Percentiles rank a stretch among this genome's conserved stretches.
Conservation (phyloP, 1,140 invertebrate genomes). For the Archegozetes longisetosus region DNA sequence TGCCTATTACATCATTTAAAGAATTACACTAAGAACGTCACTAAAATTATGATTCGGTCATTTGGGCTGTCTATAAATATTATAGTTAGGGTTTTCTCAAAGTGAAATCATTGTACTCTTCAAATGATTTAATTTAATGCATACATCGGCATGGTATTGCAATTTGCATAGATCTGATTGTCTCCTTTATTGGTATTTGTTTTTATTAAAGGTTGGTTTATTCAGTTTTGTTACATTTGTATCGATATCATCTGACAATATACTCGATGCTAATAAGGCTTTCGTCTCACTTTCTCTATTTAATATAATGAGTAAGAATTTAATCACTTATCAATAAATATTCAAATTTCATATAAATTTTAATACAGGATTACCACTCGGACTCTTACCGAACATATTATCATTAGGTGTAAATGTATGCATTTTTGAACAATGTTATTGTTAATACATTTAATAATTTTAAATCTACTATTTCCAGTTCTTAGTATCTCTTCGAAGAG, state of each 20-base stretch:
- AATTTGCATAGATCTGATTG: too few species aligned
- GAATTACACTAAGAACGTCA: too few species aligned
- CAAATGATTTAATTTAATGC: too few species aligned
- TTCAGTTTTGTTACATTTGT: constrained; percentile 27
- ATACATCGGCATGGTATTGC: too few species aligned
- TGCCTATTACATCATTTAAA: too few species aligned
- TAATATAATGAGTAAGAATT: constrained; percentile 47
- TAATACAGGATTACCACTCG: constrained; percentile 28
- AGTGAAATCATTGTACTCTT: too few species aligned
- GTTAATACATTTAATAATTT: background rate
- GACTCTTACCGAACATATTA: constrained; percentile 35
- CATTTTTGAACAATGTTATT: background rate
- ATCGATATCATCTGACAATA: constrained; percentile 23
- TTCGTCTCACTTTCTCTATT: constrained; percentile 44
- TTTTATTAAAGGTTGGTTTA: constrained; percentile 15
- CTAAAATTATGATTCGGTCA: too few species aligned
- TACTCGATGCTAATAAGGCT: constrained; percentile 43
- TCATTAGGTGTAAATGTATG: constrained; percentile 14
- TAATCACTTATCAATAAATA: constrained; percentile 34
- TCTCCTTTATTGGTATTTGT: too few species aligned
- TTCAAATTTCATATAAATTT: constrained; percentile 25
- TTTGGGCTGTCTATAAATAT: too few species aligned
- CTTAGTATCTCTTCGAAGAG: constrained; percentile 21
- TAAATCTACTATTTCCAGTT: constrained; percentile 14
- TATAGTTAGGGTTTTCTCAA: too few species aligned